Evolutionary conservation across 1,140 invertebrate genomes (phyloP), one percentile per base, ranked within the genome.

Genomic region (Procambarus clarkii): DNA sequence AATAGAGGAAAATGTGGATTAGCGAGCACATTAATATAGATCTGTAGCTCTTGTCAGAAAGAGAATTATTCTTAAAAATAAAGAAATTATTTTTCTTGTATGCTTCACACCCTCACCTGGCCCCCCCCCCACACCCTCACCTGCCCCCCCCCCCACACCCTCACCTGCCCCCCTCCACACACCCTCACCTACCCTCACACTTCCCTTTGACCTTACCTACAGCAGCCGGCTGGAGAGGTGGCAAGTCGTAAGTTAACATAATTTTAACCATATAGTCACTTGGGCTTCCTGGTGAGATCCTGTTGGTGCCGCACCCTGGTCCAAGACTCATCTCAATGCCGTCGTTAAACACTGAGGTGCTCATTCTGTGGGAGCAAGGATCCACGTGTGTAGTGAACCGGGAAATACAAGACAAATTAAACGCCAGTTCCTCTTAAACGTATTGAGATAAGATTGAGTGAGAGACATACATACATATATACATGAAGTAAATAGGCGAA

Each of bases 221-320:
- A 8, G 50, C 18, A 44, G 8, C 1, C 0, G 88, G n/a, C 46
- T 91, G 88, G 15, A 13, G 50, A 3, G 13, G 2, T 0, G 88
- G 88, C 21, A 91, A 77, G 11, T 91, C 71, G 76, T 85, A 91
- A 50, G 24, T 69, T 45, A 91, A 11, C 71, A 24, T 60, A 7
- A 91, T 18, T 2, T 18, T 24, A 4, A 85, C 81, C 71, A 85
- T 48, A 48, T 90, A 76, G 71, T 76, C 88, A 15, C 8, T 2
- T 46, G 45, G 45, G n/a, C 13, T 21, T 3, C 4, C 2, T 13
- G 13, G 21, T 8, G 4, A 2, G 13, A 44, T 3, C 34, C 88
- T 54, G 74, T 48, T 21, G 9, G 82, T 85, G 24, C 82, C 88
- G 34, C 82, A 91, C 8, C 82, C 71, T 45, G 81, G 76, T 0